Percentiles rank a stretch among this genome's conserved stretches.
Conservation (phyloP, 2,888 invertebrate species). For the Minunthozetes semirufus region DNA sequence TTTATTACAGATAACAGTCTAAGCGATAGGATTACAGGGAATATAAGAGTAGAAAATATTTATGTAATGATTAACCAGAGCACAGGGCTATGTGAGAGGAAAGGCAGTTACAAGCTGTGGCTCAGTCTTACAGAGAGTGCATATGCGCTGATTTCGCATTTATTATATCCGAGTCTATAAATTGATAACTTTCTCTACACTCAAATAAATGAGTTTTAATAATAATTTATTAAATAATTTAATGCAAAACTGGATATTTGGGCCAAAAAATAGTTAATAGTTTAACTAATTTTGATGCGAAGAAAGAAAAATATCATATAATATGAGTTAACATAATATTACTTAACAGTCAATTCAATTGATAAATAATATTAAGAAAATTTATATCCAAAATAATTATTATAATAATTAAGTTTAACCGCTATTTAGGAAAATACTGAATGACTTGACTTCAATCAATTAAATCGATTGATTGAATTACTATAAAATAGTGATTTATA, state of each 20-base stretch:
- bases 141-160: conserved; percentile 5
- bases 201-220: conserved; percentile 3
- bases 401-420: conserved; percentile 2
- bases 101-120: neutral
- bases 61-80: conserved; percentile 9
- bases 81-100: conserved; percentile 3
- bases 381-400: neutral
- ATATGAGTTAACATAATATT: neutral
- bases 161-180: neutral
- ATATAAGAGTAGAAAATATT: neutral
- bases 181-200: too few relatives aligned
- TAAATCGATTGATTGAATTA: neutral
- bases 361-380: neutral
- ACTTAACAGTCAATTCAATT: neutral
- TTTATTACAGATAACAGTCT: conserved; percentile 3
- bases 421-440: neutral
- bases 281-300: neutral
- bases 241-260: conserved; percentile 9
- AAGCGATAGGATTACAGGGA: neutral
- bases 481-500: neutral
- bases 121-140: neutral
- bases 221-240: conserved; percentile 22
- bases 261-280: neutral
- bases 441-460: neutral
- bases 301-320: neutral